Base-by-base conservation (phyloP, 2,888 invertebrate genomes). In the Cantharis flavilabris region DNA sequence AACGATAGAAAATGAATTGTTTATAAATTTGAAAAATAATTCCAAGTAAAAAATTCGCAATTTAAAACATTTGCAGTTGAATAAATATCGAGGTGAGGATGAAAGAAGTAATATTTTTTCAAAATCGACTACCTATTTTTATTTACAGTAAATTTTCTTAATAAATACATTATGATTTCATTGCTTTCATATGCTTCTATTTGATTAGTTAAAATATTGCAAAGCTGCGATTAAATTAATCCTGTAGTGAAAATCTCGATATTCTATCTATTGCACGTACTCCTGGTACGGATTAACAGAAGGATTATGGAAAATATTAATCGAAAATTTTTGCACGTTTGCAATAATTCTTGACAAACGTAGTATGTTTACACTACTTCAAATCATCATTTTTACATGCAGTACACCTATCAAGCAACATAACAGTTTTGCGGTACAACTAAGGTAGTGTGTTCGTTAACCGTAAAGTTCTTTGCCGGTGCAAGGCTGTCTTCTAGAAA, bases 361-460 rank as follows among this genome's bases (percentile, higher is more conserved):
- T 16, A 16, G 16, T 49, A 5, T 49, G n/a, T 49, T 49, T 64
- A 64, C 64, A 64, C 18, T 64, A 64, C 18, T 64, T 13, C 18
- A 20, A 23, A 64, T 20, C 18, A 23, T 64, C 18, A 18, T 64
- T 64, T 64, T 23, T 23, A 64, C 64, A 64, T 64, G 64, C 64
- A 13, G 49, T 49, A 49, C 33, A 33, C 33, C 49, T 49, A 49
- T 49, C 23, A 9, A 23, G 23, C 14, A 26, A n/a, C 26, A 26
- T 70, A 70, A 70, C 70, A 70, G 70, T 70, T 62, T 49, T 70
- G 33, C 62, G 62, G 70, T 62, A 70, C 71, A 71, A 71, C 62
- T 62, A 71, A 71, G 71, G 62, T 71, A 71, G 63, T 71, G 63
- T 71, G 71, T 20, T 62, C 71, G 71, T 63, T 71, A 71, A 71